Base-by-base conservation (phyloP, 2,113 vertebrate genomes). In the Zapus hudsonius region DNA sequence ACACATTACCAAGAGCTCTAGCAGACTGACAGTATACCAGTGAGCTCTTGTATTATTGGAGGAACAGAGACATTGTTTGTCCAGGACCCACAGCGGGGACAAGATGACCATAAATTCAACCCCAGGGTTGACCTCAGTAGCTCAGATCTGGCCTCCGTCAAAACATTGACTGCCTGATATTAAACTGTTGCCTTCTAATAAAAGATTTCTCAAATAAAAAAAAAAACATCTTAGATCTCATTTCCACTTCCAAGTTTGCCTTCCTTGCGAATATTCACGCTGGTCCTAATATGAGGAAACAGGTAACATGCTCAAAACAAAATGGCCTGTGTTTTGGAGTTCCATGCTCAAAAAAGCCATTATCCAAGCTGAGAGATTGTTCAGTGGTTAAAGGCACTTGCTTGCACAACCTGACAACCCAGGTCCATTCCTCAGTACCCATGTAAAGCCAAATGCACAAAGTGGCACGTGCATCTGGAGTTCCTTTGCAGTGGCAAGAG, bases 101-200 rank as follows among this genome's bases (percentile, higher is more conserved):
- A 55, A 42, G 19, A 16, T n/a, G 61, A 29, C n/a, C 22, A 2
- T 17, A 55, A n/a, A 25, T 31, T n/a, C 75, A 64, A 47, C 5
- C 19, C 42, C 42, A 1, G 44, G 9, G 52, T 23, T 7, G 25
- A 31, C 2, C 2, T 3, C 1, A 10, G 11, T 8, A 66, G 9
- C 42, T 44, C 44, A 57, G 59, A 74, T 15, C n/a, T 29, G 23
- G 29, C n/a, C 67, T 83, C 76, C 66, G 31, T 61, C 25, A 55
- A 66, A 29, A 64, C 63, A 11, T n/a, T n/a, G n/a, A n/a, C n/a
- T n/a, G n/a, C n/a, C n/a, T n/a, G n/a, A n/a, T n/a, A n/a, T n/a
- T n/a, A n/a, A n/a, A n/a, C n/a, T n/a, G n/a, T n/a, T n/a, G n/a
- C n/a, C n/a, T n/a, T n/a, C n/a, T n/a, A n/a, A n/a, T n/a, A n/a